These are phyloP conservation scores for Ornithoptera priamus DNA, from an alignment of 2,888 invertebrate species.

Conservation along the genomic window DNA sequence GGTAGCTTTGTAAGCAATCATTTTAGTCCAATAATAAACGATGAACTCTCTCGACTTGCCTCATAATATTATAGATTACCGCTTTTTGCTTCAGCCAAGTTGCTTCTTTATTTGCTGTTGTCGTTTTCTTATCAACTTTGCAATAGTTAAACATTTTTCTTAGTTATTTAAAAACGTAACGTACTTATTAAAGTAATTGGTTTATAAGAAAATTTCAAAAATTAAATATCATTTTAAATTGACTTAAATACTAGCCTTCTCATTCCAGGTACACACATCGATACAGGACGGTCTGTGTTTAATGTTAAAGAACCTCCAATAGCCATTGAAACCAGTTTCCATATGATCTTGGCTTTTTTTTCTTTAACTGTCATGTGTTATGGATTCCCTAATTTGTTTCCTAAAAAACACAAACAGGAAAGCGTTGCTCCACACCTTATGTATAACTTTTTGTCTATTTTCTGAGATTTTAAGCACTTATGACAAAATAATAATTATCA, in stretches of 20 bases:
- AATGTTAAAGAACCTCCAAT: not conserved
- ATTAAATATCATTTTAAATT: slow-evolving; percentile 15
- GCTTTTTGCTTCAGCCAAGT: slow-evolving; percentile 11
- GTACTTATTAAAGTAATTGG: slow-evolving; percentile 11
- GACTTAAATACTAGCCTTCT: slow-evolving; percentile 6
- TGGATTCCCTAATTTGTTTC: too few relatives aligned
- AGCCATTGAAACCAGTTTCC: not conserved
- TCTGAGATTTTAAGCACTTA: too few relatives aligned
- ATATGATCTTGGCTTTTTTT: not conserved
- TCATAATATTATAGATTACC: slow-evolving; percentile 12
- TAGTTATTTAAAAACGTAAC: slow-evolving; percentile 6
- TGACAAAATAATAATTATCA: too few relatives aligned
- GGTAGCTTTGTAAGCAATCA: slow-evolving; percentile 23
- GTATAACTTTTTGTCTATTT: too few relatives aligned
- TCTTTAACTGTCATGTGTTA: not conserved
- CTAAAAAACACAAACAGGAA: too few relatives aligned
- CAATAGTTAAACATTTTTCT: slow-evolving; percentile 1
- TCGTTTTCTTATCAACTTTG: not conserved
- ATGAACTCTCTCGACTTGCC: slow-evolving; percentile 9
- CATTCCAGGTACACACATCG: not conserved
- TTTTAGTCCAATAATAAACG: slow-evolving; percentile 21
- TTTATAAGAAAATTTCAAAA: not conserved
- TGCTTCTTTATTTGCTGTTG: slow-evolving; percentile 2
- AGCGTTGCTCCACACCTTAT: too few relatives aligned
- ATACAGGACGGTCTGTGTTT: not conserved